A percentile compares a stretch with the other conserved stretches of the same genome.
Conservation (phyloP, 2,113 vertebrate genomes). For the Leptosomus discolor region DNA sequence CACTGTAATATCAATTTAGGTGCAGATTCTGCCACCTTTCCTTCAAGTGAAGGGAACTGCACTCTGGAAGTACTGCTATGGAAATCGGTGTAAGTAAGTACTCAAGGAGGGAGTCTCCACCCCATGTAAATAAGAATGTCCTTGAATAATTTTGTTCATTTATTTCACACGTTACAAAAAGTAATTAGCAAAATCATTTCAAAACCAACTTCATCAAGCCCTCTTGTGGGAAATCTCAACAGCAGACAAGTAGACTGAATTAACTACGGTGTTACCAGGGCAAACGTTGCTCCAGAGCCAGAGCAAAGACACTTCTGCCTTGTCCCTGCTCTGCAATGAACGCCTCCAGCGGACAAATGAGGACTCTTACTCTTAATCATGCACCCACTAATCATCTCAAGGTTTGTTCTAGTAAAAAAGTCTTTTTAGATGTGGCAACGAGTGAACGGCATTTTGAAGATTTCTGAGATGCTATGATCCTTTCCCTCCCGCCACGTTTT, state of each 20-base stretch:
- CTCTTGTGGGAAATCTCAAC: not conserved
- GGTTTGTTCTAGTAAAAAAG: not conserved
- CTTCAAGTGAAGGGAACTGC: not conserved
- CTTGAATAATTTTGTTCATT: not conserved
- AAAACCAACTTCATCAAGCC: not conserved
- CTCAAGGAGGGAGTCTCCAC: not conserved
- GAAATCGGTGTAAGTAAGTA: not conserved
- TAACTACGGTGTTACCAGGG: not conserved
- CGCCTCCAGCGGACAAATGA: not conserved
- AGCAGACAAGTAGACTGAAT: not conserved
- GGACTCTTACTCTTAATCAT: not conserved
- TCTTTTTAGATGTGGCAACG: not conserved
- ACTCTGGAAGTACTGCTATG: not conserved
- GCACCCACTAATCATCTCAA: not conserved
- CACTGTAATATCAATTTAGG: not conserved
- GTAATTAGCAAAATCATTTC: not conserved
- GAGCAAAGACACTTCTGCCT: not conserved
- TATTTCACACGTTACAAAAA: not conserved
- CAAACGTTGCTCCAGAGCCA: not conserved
- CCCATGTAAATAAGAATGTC: not conserved
- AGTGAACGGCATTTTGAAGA: not conserved
- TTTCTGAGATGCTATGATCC: not conserved
- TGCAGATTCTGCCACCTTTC: not conserved
- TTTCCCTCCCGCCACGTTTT: accelerated
- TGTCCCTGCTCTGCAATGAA: not conserved